Conservation (phyloP, 2,113 vertebrate species). For the Maccullochella peelii region DNA sequence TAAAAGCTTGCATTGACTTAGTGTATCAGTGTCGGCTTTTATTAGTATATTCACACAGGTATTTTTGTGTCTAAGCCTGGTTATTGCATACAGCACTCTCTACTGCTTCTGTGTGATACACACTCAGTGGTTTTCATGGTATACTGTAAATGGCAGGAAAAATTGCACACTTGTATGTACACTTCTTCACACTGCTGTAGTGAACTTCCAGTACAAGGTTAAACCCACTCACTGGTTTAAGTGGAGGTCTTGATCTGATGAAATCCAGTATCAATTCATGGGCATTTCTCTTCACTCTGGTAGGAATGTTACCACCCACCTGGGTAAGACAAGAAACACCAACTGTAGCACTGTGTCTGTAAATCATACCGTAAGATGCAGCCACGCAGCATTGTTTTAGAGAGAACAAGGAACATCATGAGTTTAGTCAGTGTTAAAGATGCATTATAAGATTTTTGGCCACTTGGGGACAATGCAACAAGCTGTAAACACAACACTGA, state of each 20-base stretch:
- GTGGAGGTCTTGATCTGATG: constrained; percentile 93
- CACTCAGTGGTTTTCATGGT: background rate
- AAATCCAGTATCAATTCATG: constrained; percentile 95
- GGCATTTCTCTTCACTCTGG: constrained; percentile 92
- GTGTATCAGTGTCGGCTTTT: background rate
- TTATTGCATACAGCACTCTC: background rate
- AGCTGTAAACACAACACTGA: background rate
- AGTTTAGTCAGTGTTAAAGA: background rate
- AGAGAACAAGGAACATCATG: no score
- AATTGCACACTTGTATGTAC: background rate
- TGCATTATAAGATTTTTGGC: background rate
- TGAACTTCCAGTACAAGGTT: background rate
- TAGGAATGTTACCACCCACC: constrained; percentile 93
- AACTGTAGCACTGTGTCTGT: background rate
- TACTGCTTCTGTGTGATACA: background rate
- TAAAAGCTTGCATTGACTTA: background rate
- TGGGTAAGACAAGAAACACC: constrained; percentile 60
- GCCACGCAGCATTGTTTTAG: background rate
- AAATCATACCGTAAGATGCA: background rate
- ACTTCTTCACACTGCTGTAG: background rate
- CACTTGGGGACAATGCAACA: background rate
- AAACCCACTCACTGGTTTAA: constrained; percentile 89
- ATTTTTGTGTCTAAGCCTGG: no score
- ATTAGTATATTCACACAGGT: no score
- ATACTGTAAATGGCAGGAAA: background rate